phyloP scores from a whole-genome alignment of 2,113 vertebrate genomes.

The Leucosticte australis region DNA sequence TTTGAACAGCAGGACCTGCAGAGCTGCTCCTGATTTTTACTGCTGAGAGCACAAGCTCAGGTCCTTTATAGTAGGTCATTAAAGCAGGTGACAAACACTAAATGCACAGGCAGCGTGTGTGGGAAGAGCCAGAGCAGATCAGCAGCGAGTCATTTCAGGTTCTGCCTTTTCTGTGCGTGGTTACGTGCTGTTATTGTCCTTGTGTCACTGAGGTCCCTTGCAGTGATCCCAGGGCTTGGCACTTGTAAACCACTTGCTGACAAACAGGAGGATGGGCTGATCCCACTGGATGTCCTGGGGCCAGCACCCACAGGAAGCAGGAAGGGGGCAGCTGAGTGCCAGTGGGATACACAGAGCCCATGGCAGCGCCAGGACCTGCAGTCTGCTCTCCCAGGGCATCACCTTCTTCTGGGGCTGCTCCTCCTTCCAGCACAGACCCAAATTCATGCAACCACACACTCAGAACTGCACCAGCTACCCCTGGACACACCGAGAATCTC shows the following conservation, averaged over 20 bases:
- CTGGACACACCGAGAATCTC: neutral
- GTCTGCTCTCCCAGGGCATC: rapidly evolving
- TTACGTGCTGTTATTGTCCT: rapidly evolving
- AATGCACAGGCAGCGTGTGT: neutral
- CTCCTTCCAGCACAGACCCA: neutral
- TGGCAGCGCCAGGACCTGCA: rapidly evolving
- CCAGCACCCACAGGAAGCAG: neutral
- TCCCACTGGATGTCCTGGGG: no score
- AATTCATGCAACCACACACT: neutral
- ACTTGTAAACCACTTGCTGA: neutral
- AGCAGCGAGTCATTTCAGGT: neutral
- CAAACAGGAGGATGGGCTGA: neutral
- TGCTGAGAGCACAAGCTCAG: neutral
- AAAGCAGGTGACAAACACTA: neutral
- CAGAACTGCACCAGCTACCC: rapidly evolving
- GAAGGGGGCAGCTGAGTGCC: rapidly evolving
- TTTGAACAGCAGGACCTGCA: neutral
- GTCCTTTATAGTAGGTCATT: rapidly evolving
- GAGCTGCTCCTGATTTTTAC: neutral
- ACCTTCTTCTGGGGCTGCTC: neutral
- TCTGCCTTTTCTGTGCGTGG: rapidly evolving
- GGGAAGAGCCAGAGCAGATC: neutral
- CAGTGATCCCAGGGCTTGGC: neutral
- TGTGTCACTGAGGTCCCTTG: rapidly evolving
- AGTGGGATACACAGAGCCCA: rapidly evolving